Evolutionary conservation across 2,113 vertebrate species (phyloP), one percentile per base, ranked within the genome.

Genomic region (Psilopogon haemacephalus): DNA sequence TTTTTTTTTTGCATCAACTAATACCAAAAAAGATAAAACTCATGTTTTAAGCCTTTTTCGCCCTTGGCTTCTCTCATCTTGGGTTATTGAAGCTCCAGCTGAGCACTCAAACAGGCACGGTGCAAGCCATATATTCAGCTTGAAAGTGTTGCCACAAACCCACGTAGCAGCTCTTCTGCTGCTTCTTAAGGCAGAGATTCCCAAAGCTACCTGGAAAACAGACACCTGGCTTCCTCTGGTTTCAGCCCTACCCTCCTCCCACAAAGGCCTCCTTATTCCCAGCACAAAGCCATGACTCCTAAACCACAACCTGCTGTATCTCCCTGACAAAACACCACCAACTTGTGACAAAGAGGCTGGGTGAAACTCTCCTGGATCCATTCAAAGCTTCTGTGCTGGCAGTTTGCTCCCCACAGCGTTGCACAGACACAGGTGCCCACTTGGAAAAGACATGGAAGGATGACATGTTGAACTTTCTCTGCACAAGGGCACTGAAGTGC

Each of bases 241-340:
- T 87, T 74, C 55, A 84, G n/a, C 42, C 44, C n/a, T 52, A 16
- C 13, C 72, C 15, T 83, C 2, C 32, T n/a, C 11, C 2, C 28
- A 27, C 12, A 4, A 72, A 69, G 30, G 15, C 23, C 70, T 55
- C 64, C 12, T 76, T 26, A 21, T 14, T 64, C 19, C 32, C 20
- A 5, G 35, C 0, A 2, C 44, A 82, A 93, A 87, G 11, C 32
- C 74, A 46, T 0, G 3, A 33, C 24, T 48, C 54, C 42, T 1
- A 2, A 44, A 11, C 8, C 54, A 55, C 1, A 5, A 4, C 15
- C 28, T 40, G 27, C 10, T 1, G 0, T 6, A 8, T 44, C 44
- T 55, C 37, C 65, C 37, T 2, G 3, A n/a, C 12, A 55, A 71
- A 78, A 18, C 12, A 9, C 15, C 37, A 48, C 18, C 1, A 2